These are phyloP conservation scores for Lepas anatifera DNA, from an alignment of 2,888 invertebrate genomes.

Conservation along the genomic window DNA sequence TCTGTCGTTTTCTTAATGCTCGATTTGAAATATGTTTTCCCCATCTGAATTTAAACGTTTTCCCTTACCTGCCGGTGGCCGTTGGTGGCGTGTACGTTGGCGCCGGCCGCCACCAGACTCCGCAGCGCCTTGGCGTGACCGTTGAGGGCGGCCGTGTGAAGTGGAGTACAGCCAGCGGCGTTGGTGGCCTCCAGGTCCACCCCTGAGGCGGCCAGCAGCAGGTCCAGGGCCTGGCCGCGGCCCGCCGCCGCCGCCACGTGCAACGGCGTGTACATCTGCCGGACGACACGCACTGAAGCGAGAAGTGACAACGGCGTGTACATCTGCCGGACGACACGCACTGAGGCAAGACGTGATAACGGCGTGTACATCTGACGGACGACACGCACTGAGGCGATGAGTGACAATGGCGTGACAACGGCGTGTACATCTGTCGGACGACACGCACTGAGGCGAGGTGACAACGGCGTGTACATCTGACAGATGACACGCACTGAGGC, in stretches of 20 bases:
- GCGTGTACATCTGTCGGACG: no score
- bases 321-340: constrained; percentile 39
- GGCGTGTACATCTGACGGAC: no score
- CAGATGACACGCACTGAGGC: no score
- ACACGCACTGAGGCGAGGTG: no score
- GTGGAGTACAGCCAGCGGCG: constrained; percentile 45
- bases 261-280: constrained; percentile 45
- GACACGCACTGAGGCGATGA: no score
- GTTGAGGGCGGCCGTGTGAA: constrained; percentile 50
- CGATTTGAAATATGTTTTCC: no score
- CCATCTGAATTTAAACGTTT: no score
- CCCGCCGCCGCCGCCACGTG: constrained; percentile 49
- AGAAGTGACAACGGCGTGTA: constrained; percentile 27
- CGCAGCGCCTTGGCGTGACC: constrained; percentile 44
- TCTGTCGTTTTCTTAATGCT: no score
- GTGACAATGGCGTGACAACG: no score
- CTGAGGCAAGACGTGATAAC: not conserved
- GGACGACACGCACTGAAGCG: constrained; percentile 30
- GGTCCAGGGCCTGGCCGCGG: not conserved
- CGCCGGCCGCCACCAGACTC: constrained; percentile 40
- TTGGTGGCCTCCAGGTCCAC: constrained; percentile 47
- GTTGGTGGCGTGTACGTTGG: constrained; percentile 43
- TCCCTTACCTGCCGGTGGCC: constrained; percentile 34
- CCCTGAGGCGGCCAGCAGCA: constrained; percentile 40
- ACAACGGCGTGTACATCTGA: no score